Evolutionary conservation across 2,113 vertebrate genomes (phyloP), one percentile per base, ranked within the genome.

Genomic region (Cryptoleucopteryx plumbea): DNA sequence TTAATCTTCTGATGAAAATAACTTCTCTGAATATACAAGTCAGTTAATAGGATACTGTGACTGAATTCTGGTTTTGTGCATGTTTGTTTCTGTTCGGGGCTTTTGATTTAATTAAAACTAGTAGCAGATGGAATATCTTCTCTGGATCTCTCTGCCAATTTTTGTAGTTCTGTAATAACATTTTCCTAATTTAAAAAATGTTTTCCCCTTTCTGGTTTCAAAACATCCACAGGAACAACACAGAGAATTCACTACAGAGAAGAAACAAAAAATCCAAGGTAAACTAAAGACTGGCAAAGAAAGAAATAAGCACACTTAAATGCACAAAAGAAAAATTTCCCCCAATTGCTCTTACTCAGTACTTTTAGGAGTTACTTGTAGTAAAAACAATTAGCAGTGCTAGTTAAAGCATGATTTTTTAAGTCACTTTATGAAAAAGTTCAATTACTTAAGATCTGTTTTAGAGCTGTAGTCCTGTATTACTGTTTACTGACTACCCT

Each of bases 21-120:
- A 77, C 43, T 82, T 78, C n/a, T 80, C 23, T 56, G 43, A 73
- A 50, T 40, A 61, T 38, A 50, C 31, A 80, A 81, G 61, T 32
- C 23, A 79, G 59, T 84, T 92, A 82, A 79, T 32, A 86, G 32
- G 55, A 77, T 48, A 55, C 32, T 42, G 32, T 27, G 36, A 90
- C 40, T 81, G 53, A 68, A 55, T 86, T 86, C 43, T 78, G 43
- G 13, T 2, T 71, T 82, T 86, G 43, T 59, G 14, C 11, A 50
- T 50, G 16, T 67, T 91, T 82, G 32, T 83, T 93, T 94, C 86
- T 43, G 65, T 94, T 93, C 89, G 45, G 47, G 42, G 22, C 1
- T 95, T 93, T 62, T 95, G 59, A 92, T 94, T 93, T 90, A 88
- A 94, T 90, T 96, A 92, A 92, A 94, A 84, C 65, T 74, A 63